Conservation (phyloP, 2,113 vertebrate species). For the Neoarius graeffei region DNA sequence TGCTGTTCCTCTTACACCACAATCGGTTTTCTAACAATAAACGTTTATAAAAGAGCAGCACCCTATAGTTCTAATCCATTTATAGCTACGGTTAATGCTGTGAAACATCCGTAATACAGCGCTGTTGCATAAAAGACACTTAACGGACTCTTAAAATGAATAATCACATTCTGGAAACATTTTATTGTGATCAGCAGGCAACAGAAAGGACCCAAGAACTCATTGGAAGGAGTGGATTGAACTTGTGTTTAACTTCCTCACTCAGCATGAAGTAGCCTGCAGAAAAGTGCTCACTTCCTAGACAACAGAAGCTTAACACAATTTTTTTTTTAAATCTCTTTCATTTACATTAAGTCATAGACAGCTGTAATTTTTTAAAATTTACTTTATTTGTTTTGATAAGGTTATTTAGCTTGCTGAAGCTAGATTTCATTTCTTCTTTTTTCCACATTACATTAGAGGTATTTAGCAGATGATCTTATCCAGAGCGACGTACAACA, state of each 20-base stretch:
- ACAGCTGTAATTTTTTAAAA: background rate
- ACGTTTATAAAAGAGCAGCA: background rate
- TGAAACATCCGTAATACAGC: background rate
- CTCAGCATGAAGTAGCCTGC: background rate
- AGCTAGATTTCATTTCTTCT: background rate
- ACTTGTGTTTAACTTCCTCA: background rate
- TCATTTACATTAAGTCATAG: background rate
- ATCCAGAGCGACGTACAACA: too few relatives aligned
- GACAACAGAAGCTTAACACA: background rate
- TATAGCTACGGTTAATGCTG: background rate
- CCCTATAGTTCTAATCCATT: background rate
- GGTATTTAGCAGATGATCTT: too few relatives aligned
- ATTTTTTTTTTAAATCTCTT: background rate
- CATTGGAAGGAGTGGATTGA: background rate
- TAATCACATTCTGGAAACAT: conserved; percentile 2
- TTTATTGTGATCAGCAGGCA: background rate
- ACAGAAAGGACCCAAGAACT: background rate
- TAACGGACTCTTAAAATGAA: background rate
- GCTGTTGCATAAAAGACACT: background rate
- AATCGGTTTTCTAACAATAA: background rate
- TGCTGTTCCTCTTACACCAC: background rate
- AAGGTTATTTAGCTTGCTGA: background rate
- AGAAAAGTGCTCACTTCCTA: background rate
- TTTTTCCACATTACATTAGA: too few relatives aligned
- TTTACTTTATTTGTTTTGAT: background rate